Conservation (phyloP, 2,113 vertebrate genomes). For the Python bivittatus region DNA sequence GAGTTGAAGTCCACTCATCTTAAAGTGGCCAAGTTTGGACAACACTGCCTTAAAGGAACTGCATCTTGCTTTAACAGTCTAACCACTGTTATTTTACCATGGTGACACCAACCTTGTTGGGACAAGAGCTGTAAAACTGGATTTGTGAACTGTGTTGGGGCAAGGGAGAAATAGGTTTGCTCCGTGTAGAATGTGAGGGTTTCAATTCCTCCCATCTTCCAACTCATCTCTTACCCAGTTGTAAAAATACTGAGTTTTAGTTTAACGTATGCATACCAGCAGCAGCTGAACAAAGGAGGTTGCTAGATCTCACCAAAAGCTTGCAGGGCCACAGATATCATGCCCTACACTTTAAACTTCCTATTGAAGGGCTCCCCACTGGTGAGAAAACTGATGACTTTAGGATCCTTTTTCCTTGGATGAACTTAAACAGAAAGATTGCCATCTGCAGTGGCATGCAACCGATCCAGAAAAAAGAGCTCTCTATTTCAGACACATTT, state of each 20-base stretch:
- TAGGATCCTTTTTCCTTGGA: too few species aligned
- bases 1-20: too few species aligned
- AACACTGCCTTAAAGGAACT: not conserved
- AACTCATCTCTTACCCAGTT: not conserved
- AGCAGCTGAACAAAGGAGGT: not conserved
- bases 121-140: not conserved
- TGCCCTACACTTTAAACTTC: not conserved
- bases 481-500: slow-evolving; percentile 27
- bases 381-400: not conserved
- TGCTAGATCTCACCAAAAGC: not conserved
- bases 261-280: not conserved
- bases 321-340: not conserved
- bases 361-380: not conserved
- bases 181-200: not conserved
- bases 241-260: not conserved
- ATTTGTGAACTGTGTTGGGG: not conserved
- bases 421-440: slow-evolving; percentile 26
- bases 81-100: not conserved
- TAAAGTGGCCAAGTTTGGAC: too few species aligned
- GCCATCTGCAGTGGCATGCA: not conserved
- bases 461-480: slow-evolving; percentile 42
- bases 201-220: not conserved
- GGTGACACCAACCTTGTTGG: not conserved
- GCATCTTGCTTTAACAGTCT: not conserved
- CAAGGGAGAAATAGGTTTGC: not conserved